Base-by-base conservation (phyloP, 2,797 vertebrate genomes). In the Epinephelus awoara region DNA sequence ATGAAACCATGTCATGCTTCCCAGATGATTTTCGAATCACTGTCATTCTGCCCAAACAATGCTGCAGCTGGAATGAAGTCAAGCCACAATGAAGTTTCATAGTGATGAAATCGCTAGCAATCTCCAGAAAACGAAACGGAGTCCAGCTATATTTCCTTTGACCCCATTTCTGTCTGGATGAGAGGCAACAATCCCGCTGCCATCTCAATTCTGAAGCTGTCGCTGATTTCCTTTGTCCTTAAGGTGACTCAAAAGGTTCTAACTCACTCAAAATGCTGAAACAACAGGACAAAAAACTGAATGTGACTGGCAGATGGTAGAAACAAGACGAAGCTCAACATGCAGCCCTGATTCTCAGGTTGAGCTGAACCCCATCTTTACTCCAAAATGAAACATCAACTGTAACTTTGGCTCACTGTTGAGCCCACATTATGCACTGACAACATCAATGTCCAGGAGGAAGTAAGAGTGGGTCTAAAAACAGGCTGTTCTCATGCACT, bases 71-170 rank as follows among this genome's bases (percentile, higher is more conserved):
- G 79, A 86, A 89, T 79, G 75, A 80, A 88, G 85, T 88, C 83
- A 82, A 78, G 79, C 76, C 86, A 80, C 79, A 77, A 46, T 85
- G 75, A 84, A 80, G 73, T 82, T 82, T 58, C 56, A 47, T n/a
- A 55, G 85, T 92, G 93, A 94, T 93, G 93, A 93, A 94, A 94
- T 93, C 87, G 58, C 65, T 0, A 3, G 92, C 80, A 94, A 95
- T 88, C 82, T 83, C 63, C 52, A 64, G 18, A 79, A 92, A 90
- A 88, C 1, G n/a, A 67, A 74, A 81, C 72, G 11, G 51, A 70
- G 82, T 84, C 90, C 85, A 52, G 80, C 55, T 23, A 6, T 56
- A 67, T 46, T 82, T 77, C 80, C 56, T 79, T 68, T 82, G 78
- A 79, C 83, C 82, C 38, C 34, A 8, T 87, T 89, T 87, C 56